These are phyloP conservation scores for Acomys russatus DNA, from an alignment of 2,797 vertebrate species.

Conservation along the genomic window DNA sequence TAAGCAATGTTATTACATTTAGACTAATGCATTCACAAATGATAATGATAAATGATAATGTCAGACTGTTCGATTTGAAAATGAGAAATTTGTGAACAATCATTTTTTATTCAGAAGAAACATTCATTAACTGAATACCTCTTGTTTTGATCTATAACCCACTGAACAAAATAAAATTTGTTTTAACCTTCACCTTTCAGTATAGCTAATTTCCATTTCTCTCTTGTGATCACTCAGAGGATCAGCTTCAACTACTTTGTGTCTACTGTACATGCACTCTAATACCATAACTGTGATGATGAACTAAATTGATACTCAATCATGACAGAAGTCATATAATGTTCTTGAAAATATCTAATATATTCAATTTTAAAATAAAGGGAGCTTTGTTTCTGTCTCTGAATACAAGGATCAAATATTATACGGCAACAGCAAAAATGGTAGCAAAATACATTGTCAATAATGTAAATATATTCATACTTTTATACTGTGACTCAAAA, in stretches of 20 bases:
- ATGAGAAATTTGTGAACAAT: slow-evolving; percentile 69
- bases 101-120: slow-evolving; percentile 72
- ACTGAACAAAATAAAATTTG: slow-evolving; percentile 65
- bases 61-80: slow-evolving; percentile 54
- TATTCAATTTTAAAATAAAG: slow-evolving; percentile 50
- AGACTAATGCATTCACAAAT: slow-evolving; percentile 19
- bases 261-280: slow-evolving; percentile 32
- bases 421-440: not conserved
- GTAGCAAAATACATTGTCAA: not conserved
- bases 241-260: slow-evolving; percentile 64
- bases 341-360: slow-evolving; percentile 47
- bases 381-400: slow-evolving; percentile 44
- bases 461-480: slow-evolving; percentile 7
- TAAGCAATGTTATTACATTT: slow-evolving; percentile 53
- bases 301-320: slow-evolving; percentile 51
- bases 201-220: slow-evolving; percentile 66
- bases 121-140: slow-evolving; percentile 15
- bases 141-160: slow-evolving; percentile 67
- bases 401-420: slow-evolving; percentile 43
- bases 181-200: slow-evolving; percentile 72
- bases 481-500: not conserved
- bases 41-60: slow-evolving; percentile 57
- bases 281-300: slow-evolving; percentile 11
- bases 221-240: slow-evolving; percentile 73
- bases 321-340: slow-evolving; percentile 69